These are phyloP conservation scores for Ophion ventricosus DNA, from an alignment of 2,888 invertebrate genomes.

Conservation along the genomic window DNA sequence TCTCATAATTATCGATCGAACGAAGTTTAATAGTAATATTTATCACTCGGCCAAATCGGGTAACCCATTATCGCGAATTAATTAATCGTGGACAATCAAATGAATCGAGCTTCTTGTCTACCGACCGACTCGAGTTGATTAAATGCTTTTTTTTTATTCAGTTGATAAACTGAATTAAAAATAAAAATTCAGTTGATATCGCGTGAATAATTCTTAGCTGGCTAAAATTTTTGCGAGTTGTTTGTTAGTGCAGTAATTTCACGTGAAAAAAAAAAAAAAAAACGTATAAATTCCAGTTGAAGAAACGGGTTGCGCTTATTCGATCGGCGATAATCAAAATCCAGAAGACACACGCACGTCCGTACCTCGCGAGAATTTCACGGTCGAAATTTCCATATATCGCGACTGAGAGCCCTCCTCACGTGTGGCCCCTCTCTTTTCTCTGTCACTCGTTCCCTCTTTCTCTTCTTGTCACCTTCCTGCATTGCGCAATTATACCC, in stretches of 20 bases:
- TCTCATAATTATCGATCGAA: neutral
- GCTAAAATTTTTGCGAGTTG: too few species aligned
- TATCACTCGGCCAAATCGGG: too few species aligned
- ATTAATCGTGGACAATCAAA: too few species aligned
- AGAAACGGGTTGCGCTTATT: neutral
- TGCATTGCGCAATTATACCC: slow-evolving; percentile 60
- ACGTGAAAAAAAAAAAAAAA: neutral
- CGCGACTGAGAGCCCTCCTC: slow-evolving; percentile 68
- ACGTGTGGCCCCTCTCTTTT: slow-evolving; percentile 40
- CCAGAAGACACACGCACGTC: slow-evolving; percentile 25
- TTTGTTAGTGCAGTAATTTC: neutral
- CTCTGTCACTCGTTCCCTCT: slow-evolving; percentile 15
- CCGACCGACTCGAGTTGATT: too few species aligned
- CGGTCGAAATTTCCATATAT: slow-evolving; percentile 75
- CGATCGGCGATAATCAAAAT: slow-evolving; percentile 1
- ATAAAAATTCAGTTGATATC: too few species aligned
- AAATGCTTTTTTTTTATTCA: too few species aligned
- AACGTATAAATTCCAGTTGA: neutral
- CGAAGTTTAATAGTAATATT: neutral
- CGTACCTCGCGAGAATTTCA: slow-evolving; percentile 67
- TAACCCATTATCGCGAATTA: neutral
- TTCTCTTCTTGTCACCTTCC: slow-evolving; percentile 41
- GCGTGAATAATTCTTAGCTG: too few species aligned
- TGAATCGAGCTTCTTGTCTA: too few species aligned
- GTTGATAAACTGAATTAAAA: too few species aligned